Evolutionary conservation across 2,113 vertebrate species (phyloP).

Genomic region (Lophura nycthemera): DNA sequence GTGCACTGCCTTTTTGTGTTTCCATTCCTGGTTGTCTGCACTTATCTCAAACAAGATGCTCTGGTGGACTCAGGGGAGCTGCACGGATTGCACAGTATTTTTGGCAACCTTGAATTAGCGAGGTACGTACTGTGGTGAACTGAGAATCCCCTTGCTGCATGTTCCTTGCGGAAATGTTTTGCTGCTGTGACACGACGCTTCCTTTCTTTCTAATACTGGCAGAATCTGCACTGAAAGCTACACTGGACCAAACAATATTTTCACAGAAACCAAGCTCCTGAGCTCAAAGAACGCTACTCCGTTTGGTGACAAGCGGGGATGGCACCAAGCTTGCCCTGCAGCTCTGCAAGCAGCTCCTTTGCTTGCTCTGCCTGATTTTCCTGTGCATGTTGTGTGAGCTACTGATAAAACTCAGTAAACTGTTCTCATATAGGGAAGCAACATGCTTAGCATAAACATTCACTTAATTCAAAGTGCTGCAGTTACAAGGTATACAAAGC

Average conservation of each 20-base stretch:
- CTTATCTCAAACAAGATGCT: not conserved
- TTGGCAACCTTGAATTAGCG: constrained; percentile 34
- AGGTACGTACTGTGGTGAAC: not conserved
- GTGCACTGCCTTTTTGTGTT: not conserved
- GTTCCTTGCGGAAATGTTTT: constrained; percentile 4
- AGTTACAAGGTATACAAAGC: constrained; percentile 19
- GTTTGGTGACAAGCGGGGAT: not conserved
- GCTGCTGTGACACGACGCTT: not conserved
- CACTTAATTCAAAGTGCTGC: constrained; percentile 69
- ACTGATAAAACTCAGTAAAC: constrained; percentile 88
- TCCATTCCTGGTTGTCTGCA: not conserved
- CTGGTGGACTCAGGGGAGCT: not conserved
- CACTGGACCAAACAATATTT: constrained; percentile 40
- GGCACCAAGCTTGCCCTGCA: not conserved
- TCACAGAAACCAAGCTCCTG: constrained; percentile 55
- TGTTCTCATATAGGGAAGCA: constrained; percentile 71
- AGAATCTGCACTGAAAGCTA: constrained; percentile 40
- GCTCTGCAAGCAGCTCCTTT: constrained; percentile 33
- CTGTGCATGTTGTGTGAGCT: constrained; percentile 27
- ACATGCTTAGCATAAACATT: constrained; percentile 73
- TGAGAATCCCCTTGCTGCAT: not conserved
- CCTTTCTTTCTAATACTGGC: constrained; percentile 35
- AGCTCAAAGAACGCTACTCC: constrained; percentile 3
- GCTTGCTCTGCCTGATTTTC: constrained; percentile 49
- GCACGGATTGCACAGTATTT: constrained; percentile 12